Percentiles rank a stretch among this genome's conserved stretches.
Conservation (phyloP, 2,797 vertebrate species). For the Kryptopterus vitreolus region DNA sequence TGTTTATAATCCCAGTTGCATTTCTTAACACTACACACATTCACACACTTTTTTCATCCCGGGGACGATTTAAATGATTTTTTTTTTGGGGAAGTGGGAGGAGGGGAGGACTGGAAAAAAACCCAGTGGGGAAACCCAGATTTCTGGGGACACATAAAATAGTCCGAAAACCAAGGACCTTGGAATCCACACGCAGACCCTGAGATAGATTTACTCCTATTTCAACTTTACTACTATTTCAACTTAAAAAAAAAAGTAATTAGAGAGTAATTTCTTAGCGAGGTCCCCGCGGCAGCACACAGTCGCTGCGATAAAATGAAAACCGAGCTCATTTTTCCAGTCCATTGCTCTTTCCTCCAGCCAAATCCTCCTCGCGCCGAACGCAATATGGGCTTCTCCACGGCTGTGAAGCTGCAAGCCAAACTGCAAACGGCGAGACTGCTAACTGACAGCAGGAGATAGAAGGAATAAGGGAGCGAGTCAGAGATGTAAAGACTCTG, state of each 20-base stretch:
- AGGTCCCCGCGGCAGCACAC: neutral
- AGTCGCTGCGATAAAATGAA: neutral
- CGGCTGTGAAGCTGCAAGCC: constrained; percentile 28
- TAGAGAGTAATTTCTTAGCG: neutral
- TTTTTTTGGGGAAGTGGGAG: neutral
- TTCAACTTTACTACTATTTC: neutral
- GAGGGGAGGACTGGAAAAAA: neutral
- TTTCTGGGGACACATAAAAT: neutral
- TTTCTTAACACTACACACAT: neutral
- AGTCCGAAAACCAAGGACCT: neutral
- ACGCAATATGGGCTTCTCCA: constrained; percentile 23
- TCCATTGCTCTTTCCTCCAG: neutral
- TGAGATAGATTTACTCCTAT: neutral
- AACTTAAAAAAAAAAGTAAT: neutral
- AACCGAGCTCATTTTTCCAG: neutral
- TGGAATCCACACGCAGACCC: neutral
- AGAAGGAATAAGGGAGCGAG: constrained; percentile 5
- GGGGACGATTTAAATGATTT: neutral
- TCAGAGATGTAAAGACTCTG: neutral
- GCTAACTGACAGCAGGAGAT: constrained; percentile 25
- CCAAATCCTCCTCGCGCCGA: neutral
- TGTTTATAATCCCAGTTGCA: neutral
- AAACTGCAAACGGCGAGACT: constrained; percentile 38
- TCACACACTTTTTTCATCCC: neutral
- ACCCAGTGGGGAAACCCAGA: neutral